A percentile compares a stretch with the other conserved stretches of the same genome.
phyloP scores from a whole-genome alignment of 2,113 vertebrate species.

The Nyctereutes procyonoides region DNA sequence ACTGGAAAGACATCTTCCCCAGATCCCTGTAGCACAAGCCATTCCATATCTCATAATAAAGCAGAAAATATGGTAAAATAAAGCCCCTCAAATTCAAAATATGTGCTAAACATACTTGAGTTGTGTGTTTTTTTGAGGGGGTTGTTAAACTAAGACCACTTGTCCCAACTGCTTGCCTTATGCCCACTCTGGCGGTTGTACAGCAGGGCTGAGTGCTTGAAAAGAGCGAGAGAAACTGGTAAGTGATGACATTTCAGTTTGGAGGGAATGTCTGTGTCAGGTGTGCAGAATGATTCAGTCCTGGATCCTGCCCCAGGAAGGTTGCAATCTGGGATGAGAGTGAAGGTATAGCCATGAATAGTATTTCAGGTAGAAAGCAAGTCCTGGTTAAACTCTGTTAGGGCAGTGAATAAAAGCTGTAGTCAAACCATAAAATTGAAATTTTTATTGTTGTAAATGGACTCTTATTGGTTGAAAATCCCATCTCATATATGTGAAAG shows the following conservation, averaged over 20 bases:
- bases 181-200: not conserved
- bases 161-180: not conserved
- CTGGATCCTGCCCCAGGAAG: not conserved
- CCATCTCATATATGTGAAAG: not conserved
- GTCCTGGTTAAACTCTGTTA: not conserved
- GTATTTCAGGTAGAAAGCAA: not conserved
- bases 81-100: not conserved
- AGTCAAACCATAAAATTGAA: not conserved
- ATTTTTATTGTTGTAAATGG: not conserved
- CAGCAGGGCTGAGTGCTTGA: rapidly evolving
- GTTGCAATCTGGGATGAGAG: not conserved
- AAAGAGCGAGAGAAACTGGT: not conserved
- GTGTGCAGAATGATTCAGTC: not conserved
- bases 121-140: not conserved
- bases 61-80: not conserved
- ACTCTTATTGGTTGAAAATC: not conserved
- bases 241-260: too few species aligned
- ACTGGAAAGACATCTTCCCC: not conserved
- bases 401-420: not conserved
- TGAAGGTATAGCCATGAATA: not conserved
- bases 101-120: not conserved
- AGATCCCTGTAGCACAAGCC: not conserved
- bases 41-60: not conserved
- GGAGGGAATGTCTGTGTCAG: not conserved
- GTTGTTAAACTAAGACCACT: not conserved